phyloP scores from a whole-genome alignment of 2,888 invertebrate species.

The Acanthosoma haemorrhoidale region DNA sequence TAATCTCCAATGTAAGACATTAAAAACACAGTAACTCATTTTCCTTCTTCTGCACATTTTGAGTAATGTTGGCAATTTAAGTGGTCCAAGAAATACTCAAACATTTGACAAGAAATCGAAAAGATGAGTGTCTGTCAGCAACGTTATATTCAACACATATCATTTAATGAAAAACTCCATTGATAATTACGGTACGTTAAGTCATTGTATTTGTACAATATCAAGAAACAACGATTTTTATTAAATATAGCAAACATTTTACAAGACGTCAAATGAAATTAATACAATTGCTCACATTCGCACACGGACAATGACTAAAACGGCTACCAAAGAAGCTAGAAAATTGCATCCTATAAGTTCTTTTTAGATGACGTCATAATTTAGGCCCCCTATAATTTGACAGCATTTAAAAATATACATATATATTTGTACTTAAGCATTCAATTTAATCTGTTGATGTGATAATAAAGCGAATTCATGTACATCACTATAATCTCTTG shows the following conservation, averaged over 20 bases:
- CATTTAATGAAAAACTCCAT: background rate
- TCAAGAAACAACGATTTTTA: background rate
- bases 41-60: background rate
- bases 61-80: background rate
- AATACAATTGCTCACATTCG: background rate
- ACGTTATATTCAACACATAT: constrained; percentile 2
- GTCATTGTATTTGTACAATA: background rate
- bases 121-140: constrained; percentile 9
- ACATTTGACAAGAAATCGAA: constrained; percentile 14
- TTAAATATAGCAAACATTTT: constrained; percentile 29
- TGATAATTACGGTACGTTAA: constrained; percentile 31
- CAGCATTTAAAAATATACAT: too few relatives aligned
- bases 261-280: background rate
- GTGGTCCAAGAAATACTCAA: background rate
- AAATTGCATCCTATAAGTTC: background rate
- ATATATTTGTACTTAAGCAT: too few relatives aligned
- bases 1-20: background rate
- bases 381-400: too few relatives aligned
- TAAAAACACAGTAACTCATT: background rate
- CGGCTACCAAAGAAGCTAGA: background rate
- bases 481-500: too few relatives aligned
- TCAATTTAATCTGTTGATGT: too few relatives aligned
- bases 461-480: too few relatives aligned
- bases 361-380: too few relatives aligned
- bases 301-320: too few relatives aligned